These are phyloP conservation scores for Crioceris asparagi DNA, from an alignment of 2,888 invertebrate genomes.

Conservation along the genomic window DNA sequence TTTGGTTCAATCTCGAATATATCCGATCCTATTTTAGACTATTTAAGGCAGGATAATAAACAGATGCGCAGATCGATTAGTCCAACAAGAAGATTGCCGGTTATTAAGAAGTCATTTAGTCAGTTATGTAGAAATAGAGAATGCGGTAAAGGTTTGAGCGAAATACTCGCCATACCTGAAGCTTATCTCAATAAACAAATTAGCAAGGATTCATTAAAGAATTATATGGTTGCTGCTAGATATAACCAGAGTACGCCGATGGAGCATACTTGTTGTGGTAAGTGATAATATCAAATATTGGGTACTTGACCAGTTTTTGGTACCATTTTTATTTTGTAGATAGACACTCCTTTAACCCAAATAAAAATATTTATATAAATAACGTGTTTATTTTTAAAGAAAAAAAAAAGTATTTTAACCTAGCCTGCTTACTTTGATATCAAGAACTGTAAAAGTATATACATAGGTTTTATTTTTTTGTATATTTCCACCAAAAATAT, in stretches of 20 bases:
- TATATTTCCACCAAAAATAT: too few species aligned
- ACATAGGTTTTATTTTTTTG: too few species aligned
- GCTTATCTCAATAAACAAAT: slow-evolving; percentile 33
- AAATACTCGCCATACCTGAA: slow-evolving; percentile 35
- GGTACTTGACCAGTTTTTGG: background rate
- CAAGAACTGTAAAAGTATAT: too few species aligned
- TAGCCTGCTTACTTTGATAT: too few species aligned
- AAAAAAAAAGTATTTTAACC: too few species aligned
- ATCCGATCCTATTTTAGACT: slow-evolving; percentile 30
- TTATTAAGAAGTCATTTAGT: slow-evolving; percentile 5
- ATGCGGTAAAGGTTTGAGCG: slow-evolving; percentile 29
- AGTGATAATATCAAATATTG: slow-evolving; percentile 6
- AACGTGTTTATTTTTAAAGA: too few species aligned
- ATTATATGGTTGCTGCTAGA: slow-evolving; percentile 17
- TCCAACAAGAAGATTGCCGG: slow-evolving; percentile 15
- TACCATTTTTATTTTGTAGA: too few species aligned
- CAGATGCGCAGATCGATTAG: slow-evolving; percentile 19
- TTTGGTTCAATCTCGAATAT: slow-evolving; percentile 24
- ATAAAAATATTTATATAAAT: too few species aligned
- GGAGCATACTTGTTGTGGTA: slow-evolving; percentile 13
- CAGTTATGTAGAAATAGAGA: slow-evolving; percentile 15
- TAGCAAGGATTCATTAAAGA: slow-evolving; percentile 26
- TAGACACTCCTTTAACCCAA: too few species aligned
- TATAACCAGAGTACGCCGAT: slow-evolving; percentile 1
- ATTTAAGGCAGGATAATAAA: slow-evolving; percentile 18